phyloP scores from a whole-genome alignment of 2,113 vertebrate genomes.

The Oxyruncus cristatus region DNA sequence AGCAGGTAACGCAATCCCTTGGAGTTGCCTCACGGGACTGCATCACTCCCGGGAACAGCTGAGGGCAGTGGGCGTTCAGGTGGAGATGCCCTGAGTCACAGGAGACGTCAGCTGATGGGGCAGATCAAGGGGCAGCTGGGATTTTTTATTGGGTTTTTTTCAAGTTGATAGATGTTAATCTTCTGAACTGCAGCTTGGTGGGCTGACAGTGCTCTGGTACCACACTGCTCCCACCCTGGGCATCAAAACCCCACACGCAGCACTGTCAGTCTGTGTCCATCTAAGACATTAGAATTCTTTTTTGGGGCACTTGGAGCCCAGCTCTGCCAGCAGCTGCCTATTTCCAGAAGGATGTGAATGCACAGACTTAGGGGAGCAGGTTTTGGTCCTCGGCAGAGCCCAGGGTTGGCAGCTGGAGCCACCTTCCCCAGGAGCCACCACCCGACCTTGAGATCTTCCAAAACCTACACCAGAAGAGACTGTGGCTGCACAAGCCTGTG shows the following conservation, averaged over 20 bases:
- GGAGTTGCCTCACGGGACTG: not conserved
- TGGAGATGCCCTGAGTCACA: constrained; percentile 57
- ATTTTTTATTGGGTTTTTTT: not conserved
- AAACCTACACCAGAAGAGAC: not conserved
- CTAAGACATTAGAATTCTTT: not conserved
- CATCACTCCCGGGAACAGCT: constrained; percentile 47
- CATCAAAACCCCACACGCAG: not conserved
- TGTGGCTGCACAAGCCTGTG: not conserved
- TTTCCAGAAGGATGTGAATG: not conserved
- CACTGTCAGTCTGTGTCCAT: not conserved
- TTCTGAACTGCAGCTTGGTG: not conserved
- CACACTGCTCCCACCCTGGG: not conserved
- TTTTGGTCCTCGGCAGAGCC: not conserved
- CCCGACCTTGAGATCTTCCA: not conserved
- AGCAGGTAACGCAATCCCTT: not conserved
- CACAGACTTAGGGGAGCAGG: not conserved
- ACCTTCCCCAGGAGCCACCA: not conserved
- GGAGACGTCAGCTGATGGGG: not conserved
- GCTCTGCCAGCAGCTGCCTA: not conserved
- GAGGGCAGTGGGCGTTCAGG: constrained; percentile 46
- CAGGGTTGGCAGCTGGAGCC: not conserved
- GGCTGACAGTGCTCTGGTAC: not conserved
- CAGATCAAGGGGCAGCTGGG: not conserved
- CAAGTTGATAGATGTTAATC: not conserved
- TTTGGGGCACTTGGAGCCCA: not conserved